Evolutionary conservation across 2,113 vertebrate genomes (phyloP).

Genomic region (Phoxinus phoxinus): DNA sequence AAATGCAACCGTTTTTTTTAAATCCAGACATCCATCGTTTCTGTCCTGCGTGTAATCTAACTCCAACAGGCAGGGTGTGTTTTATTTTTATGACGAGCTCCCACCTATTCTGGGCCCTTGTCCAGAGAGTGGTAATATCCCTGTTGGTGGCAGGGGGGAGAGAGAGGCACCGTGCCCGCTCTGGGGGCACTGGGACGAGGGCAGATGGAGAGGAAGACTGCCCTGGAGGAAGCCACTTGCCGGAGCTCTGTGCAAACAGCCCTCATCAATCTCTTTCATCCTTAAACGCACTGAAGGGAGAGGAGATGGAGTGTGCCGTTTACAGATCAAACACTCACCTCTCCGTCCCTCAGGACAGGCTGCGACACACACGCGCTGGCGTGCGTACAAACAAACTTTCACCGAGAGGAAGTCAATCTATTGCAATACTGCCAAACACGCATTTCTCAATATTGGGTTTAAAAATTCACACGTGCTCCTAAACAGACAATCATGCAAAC

Average conservation of each 20-base stretch:
- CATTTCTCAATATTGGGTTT: background rate
- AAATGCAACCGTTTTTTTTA: constrained; percentile 16
- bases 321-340: constrained; percentile 66
- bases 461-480: background rate
- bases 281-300: constrained; percentile 64
- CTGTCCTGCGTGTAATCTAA: background rate
- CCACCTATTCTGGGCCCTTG: constrained; percentile 20
- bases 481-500: background rate
- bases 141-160: constrained; percentile 28
- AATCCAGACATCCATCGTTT: background rate
- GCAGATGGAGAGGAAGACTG: background rate
- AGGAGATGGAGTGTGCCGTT: constrained; percentile 58
- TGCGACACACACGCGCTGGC: constrained; percentile 1
- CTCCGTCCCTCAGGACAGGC: constrained; percentile 23
- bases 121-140: constrained; percentile 27
- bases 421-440: background rate
- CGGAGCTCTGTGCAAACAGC: constrained; percentile 57
- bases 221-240: constrained; percentile 17
- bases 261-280: constrained; percentile 67
- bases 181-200: constrained; percentile 23
- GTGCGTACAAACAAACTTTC: constrained; percentile 18
- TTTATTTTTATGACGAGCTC: constrained; percentile 20
- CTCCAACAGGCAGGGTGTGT: background rate
- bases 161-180: constrained; percentile 32
- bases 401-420: background rate